phyloP scores from a whole-genome alignment of 2,888 invertebrate species.

The Oxytorus armatus region DNA sequence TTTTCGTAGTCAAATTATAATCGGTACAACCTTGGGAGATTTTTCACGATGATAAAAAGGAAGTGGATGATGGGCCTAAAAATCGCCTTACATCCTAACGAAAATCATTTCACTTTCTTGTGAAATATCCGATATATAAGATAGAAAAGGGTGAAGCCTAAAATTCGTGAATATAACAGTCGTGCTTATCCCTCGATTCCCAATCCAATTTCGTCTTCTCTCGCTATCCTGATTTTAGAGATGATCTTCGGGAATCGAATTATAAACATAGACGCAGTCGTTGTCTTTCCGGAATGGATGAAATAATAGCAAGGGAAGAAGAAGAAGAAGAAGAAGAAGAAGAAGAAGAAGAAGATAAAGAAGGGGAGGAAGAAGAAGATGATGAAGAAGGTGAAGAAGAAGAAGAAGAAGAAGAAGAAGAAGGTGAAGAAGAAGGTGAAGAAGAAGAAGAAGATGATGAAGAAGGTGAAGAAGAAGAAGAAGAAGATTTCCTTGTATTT shows the following conservation, averaged over 20 bases:
- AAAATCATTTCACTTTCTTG: background rate
- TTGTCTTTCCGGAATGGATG: constrained; percentile 17
- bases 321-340: constrained; percentile 1
- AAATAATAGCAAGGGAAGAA: constrained; percentile 10
- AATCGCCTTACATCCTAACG: too few species aligned
- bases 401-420: too few species aligned
- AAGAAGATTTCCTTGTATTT: too few species aligned
- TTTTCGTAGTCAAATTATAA: too few species aligned
- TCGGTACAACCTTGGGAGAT: too few species aligned
- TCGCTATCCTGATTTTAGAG: background rate
- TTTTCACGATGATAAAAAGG: too few species aligned
- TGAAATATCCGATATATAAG: background rate
- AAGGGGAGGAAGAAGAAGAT: too few species aligned
- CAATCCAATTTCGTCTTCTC: constrained; percentile 25
- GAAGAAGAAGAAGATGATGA: too few species aligned
- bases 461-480: too few species aligned
- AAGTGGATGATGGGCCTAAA: constrained; percentile 1
- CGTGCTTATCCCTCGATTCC: constrained; percentile 7
- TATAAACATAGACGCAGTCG: constrained; percentile 33
- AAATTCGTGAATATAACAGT: background rate
- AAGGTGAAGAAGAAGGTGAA: too few species aligned
- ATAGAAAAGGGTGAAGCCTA: background rate
- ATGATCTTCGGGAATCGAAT: constrained; percentile 21
- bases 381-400: too few species aligned
- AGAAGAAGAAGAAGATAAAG: too few species aligned